phyloP scores from a whole-genome alignment of 2,113 vertebrate genomes.

The Struthidea cinerea region DNA sequence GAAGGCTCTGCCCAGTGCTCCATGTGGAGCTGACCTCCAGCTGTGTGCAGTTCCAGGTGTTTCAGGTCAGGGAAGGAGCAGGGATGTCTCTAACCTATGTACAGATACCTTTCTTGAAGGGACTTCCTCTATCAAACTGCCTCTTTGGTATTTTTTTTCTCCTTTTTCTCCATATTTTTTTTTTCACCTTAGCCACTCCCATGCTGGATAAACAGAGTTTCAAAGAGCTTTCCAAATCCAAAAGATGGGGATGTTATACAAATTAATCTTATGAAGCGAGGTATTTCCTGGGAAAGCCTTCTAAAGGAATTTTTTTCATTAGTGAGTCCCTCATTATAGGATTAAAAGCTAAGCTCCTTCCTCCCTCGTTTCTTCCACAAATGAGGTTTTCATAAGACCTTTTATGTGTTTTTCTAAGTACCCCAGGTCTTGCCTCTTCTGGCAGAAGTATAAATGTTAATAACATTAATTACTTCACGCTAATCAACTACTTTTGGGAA shows the following conservation, averaged over 20 bases:
- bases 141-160: background rate
- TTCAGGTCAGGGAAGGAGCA: background rate
- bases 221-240: background rate
- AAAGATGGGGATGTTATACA: background rate
- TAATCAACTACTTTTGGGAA: background rate
- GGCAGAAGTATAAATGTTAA: background rate
- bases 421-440: background rate
- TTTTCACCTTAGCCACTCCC: background rate
- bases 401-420: slow-evolving; percentile 6
- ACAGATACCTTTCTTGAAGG: background rate
- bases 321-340: slow-evolving; percentile 9
- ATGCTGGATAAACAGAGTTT: background rate
- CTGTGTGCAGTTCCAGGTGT: background rate
- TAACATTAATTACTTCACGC: background rate
- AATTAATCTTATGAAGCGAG: background rate
- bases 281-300: slow-evolving; percentile 32
- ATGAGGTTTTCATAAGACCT: slow-evolving; percentile 14
- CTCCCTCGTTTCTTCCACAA: slow-evolving; percentile 16
- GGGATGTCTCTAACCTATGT: background rate
- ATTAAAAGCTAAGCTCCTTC: slow-evolving; percentile 55
- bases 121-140: background rate
- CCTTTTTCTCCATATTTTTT: too few relatives aligned
- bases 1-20: background rate
- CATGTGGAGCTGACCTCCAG: accelerated
- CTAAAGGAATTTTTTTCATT: slow-evolving; percentile 39